Evolutionary conservation across 92 coral and sea anemone genomes (phyloP), one percentile per base, ranked within the genome.

Genomic region (Galaxea fascicularis): DNA sequence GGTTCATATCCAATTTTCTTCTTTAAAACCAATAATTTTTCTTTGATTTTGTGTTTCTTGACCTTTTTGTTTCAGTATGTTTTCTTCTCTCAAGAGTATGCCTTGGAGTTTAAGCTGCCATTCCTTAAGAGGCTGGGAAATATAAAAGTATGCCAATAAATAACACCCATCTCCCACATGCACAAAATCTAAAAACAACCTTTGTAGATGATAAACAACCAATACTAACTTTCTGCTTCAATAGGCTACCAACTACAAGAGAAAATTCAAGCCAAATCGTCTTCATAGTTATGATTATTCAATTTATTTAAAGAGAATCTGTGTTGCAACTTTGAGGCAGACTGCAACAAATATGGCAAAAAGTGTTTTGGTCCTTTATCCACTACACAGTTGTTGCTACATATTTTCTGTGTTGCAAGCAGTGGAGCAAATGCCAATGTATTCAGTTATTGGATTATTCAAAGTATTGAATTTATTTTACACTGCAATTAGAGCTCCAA

Each of bases 101-200:
- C 86, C 86, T 82, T 39, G 31, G 70, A 82, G 68, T 54, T 71
- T 70, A 21, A 24, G 31, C 86, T 82, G 86, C 86, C 86, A 70
- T 82, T 60, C 86, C 86, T 71, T 35, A 28, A 20, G 53, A 71
- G 86, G 86, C 67, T 41, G 26, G 28, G 67, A 12, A 31, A 49
- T 1, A 58, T 18, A 31, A 31, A 18, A 1, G 29, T 2, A 79
- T 25, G 21, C 10, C 13, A 22, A 21, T 47, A 17, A 69, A 9
- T 54, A 24, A 20, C 14, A 11, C 68, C 56, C 67, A 53, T 31
- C 24, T 69, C 86, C 71, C 44, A 68, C 73, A 65, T 77, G 70
- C 82, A 16, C 71, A 66, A 44, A 75, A 47, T 5, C 16, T 39
- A 47, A 64, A 4, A 15, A 59, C 80, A 75, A 31, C 80, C 71